Evolutionary conservation across 1,140 invertebrate species (phyloP), one percentile per base, ranked within the genome.

Genomic region (Drosophila suzukii): DNA sequence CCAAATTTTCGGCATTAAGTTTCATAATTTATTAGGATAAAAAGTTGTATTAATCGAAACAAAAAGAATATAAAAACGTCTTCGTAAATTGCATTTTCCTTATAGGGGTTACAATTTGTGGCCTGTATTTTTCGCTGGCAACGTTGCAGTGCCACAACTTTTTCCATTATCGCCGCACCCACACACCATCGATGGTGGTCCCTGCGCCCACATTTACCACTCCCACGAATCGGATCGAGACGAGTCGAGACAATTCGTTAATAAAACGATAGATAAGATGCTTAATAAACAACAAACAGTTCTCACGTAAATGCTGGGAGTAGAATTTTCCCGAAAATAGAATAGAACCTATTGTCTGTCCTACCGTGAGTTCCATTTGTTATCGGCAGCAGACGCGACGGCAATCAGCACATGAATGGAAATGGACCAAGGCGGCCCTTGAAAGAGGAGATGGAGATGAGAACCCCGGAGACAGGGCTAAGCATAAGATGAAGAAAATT

Each of bases 351-450:
- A 83, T 88, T 83, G 63, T 80, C 62, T 56, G 41, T 34, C 20
- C 43, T 61, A 13, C 24, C 12, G 30, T 53, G 49, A 38, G 65
- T 60, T 60, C 56, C 57, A 55, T 78, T 75, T 67, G 74, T 80
- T 86, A 81, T 85, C 77, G 80, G 50, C 61, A 62, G 53, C 43
- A 83, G 80, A 82, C 80, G 79, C 49, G 76, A 84, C 78, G 61
- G 70, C 78, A 78, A 86, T 86, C 83, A 73, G 75, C 53, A 49
- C 55, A 89, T 89, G 85, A 89, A 90, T 88, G 80, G 70, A 56
- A 75, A 65, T 83, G 83, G 84, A 80, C 76, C 62, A 75, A 43
- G 58, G 68, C 67, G 70, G 58, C 72, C 55, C 76, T 84, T 85
- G 67, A 76, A 80, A 81, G 56, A 63, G 60, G 34, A 59, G 38